phyloP scores from a whole-genome alignment of 2,888 invertebrate species.

The Parthenolecanium corni region DNA sequence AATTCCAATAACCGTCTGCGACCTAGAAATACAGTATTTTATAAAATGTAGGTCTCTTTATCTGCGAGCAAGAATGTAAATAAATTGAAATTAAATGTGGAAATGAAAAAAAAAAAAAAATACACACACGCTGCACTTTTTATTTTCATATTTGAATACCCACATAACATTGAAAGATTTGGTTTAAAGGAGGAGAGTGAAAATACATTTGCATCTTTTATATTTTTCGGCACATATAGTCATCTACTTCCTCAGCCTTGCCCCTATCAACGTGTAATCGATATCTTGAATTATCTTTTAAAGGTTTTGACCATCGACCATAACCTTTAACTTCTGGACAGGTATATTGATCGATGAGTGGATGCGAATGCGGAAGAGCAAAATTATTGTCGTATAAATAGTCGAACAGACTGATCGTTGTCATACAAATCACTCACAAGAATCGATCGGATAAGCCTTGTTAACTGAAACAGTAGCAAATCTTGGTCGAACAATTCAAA shows the following conservation, averaged over 20 bases:
- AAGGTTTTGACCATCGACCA: conserved; percentile 26
- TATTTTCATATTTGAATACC: conserved; percentile 26
- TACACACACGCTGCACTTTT: background rate
- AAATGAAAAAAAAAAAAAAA: background rate
- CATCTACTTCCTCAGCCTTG: conserved; percentile 27
- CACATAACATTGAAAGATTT: conserved; percentile 22
- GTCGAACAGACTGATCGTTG: background rate
- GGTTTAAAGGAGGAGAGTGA: background rate
- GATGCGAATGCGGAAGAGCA: conserved; percentile 10
- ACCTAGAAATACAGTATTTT: conserved; percentile 18
- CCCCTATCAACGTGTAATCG: conserved; percentile 12
- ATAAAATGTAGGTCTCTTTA: conserved; percentile 25
- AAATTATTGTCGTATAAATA: background rate
- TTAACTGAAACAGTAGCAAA: background rate
- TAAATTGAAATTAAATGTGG: background rate
- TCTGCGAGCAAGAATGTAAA: background rate
- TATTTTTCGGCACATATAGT: background rate
- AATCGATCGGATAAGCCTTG: no score
- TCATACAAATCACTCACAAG: no score
- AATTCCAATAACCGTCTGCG: background rate
- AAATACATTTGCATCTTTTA: conserved; percentile 23
- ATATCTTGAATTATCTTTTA: conserved; percentile 7
- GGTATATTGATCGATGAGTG: conserved; percentile 5
- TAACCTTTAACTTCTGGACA: conserved; percentile 23
- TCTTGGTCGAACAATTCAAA: background rate